Base-by-base conservation (phyloP, 2,797 vertebrate genomes). In the Hyperoplus immaculatus region DNA sequence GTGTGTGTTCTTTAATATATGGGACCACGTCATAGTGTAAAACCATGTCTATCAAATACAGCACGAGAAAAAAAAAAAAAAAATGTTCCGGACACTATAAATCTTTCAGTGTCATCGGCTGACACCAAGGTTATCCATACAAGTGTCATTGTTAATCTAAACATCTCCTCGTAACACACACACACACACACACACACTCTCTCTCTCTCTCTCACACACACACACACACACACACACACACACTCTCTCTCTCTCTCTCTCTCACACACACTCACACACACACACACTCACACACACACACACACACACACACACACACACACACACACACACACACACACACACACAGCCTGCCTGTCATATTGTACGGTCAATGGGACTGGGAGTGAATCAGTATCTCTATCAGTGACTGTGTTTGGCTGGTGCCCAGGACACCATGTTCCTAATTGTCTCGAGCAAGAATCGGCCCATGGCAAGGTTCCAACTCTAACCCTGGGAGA, bases 381-480 rank as follows among this genome's bases (percentile, higher is more conserved):
- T 78, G 75, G 75, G 75, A 59, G 57, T 78, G 75, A 89, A 88
- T 87, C 84, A 88, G 82, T 81, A 82, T 29, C 29, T 29, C 3
- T 29, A 29, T 75, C 83, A 82, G 81, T 77, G 74, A 56, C 49
- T 59, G 66, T 49, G 58, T 79, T 90, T 90, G 92, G 83, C 68
- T 8, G 47, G 43, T n/a, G 72, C 84, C 29, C 92, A 93, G 86
- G 75, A 90, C 88, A 87, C 78, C 67, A 77, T 92, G 92, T 90
- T 89, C 87, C 74, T 88, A 82, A 89, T 82, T 87, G 89, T 89
- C 74, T 81, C 84, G 69, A 21, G 71, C 80, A 82, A 85, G 41
- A 80, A 82, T 81, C 69, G 57, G 65, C 59, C 36, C 59, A 77
- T 89, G 88, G 90, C 86, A 8, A 29, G 9, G 42, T 8, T 77